A percentile compares a stretch with the other conserved stretches of the same genome.
These are phyloP conservation scores for Oryzias celebensis DNA, from an alignment of 2,113 vertebrate species.

Conservation along the genomic window DNA sequence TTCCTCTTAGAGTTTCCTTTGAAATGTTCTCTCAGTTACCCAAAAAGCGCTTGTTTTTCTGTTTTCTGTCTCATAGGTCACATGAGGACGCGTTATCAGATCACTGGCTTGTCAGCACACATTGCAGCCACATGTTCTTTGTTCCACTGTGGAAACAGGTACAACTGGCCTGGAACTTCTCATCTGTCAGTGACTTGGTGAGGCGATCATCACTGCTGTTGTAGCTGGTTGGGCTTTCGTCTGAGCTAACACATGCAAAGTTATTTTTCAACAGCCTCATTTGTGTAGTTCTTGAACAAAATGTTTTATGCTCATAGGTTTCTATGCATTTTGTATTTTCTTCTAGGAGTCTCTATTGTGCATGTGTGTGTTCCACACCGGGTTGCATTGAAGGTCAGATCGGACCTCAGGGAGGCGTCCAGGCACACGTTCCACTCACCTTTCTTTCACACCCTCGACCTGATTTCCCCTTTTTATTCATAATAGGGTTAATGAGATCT, in stretches of 20 bases:
- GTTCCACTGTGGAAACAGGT: slow-evolving; percentile 36
- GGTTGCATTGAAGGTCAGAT: slow-evolving; percentile 51
- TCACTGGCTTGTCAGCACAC: slow-evolving; percentile 30
- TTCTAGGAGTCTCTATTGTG: neutral
- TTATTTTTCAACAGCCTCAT: neutral
- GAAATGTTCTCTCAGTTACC: neutral
- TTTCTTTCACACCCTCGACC: slow-evolving; percentile 13
- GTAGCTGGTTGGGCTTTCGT: slow-evolving; percentile 39
- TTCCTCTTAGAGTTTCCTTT: neutral
- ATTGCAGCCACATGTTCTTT: slow-evolving; percentile 29
- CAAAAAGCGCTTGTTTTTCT: neutral
- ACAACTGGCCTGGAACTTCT: slow-evolving; percentile 34
- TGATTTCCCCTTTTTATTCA: slow-evolving; percentile 52
- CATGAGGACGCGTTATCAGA: neutral
- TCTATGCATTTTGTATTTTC: slow-evolving; percentile 1
- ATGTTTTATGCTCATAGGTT: neutral
- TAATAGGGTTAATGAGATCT: slow-evolving; percentile 68
- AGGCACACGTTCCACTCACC: slow-evolving; percentile 57
- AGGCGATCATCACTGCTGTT: slow-evolving; percentile 41
- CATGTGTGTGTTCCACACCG: slow-evolving; percentile 36
- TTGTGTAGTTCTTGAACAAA: neutral
- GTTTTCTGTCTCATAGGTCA: neutral
- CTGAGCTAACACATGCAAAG: slow-evolving; percentile 23
- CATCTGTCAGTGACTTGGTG: slow-evolving; percentile 41
- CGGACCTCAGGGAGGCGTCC: slow-evolving; percentile 47